Evolutionary conservation across 2,888 invertebrate genomes (phyloP).

Genomic region (Callimorpha dominula): DNA sequence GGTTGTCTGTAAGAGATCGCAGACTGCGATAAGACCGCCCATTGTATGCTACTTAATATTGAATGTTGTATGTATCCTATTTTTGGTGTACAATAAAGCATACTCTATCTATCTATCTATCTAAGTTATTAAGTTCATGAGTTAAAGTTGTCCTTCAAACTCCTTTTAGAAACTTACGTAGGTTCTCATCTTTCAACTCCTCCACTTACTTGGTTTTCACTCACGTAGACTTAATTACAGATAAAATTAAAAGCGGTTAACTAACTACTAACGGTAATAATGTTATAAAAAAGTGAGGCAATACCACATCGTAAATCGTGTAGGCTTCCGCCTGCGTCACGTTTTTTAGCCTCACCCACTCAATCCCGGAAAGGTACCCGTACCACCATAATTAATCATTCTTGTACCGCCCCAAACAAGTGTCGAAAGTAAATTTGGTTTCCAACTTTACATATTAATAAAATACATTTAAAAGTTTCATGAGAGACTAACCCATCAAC

Average conservation of each 20-base stretch:
- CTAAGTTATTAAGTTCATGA: too few species aligned
- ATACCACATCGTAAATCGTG: slow-evolving; percentile 12
- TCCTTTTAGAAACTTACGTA: background rate
- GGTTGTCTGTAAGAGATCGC: too few species aligned
- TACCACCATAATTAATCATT: slow-evolving; percentile 41
- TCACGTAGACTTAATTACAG: background rate
- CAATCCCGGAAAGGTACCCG: slow-evolving; percentile 1
- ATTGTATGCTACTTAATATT: too few species aligned
- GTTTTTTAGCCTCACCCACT: slow-evolving; percentile 14
- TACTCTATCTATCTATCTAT: too few species aligned
- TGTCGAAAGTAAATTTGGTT: slow-evolving; percentile 45
- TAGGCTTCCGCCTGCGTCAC: slow-evolving; percentile 26
- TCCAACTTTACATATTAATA: slow-evolving; percentile 41
- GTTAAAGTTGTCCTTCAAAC: too few species aligned
- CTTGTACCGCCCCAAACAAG: slow-evolving; percentile 34
- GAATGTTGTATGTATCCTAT: too few species aligned
- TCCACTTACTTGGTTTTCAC: background rate
- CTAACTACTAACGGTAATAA: too few species aligned
- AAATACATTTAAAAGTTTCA: slow-evolving; percentile 27
- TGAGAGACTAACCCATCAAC: background rate
- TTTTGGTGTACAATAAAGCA: too few species aligned
- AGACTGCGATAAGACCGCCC: too few species aligned
- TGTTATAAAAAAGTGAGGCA: background rate
- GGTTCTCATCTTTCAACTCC: background rate
- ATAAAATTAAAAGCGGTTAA: background rate